These are phyloP conservation scores for Hemicentrotus pulcherrimus DNA, from an alignment of 35 echinoderm and acorn worm genomes.

Conservation along the genomic window DNA sequence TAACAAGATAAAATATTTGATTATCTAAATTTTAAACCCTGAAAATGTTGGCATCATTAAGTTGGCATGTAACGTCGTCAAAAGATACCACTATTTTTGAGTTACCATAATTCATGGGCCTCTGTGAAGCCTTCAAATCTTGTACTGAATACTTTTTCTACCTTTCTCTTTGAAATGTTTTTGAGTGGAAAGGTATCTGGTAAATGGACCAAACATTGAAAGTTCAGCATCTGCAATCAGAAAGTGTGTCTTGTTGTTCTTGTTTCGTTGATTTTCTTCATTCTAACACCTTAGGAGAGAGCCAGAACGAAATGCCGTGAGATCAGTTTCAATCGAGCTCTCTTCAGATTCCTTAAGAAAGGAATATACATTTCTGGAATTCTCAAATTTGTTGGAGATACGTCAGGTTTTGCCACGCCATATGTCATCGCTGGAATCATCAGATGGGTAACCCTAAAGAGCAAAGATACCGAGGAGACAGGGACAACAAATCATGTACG, in stretches of 20 bases:
- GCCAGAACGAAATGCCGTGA: slow-evolving; percentile 38
- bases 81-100: no score
- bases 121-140: no score
- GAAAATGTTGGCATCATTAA: no score
- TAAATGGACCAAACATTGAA: no score
- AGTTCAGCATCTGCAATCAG: no score
- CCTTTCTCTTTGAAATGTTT: no score
- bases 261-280: background rate
- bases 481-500: background rate
- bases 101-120: no score
- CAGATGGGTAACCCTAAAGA: slow-evolving; percentile 48
- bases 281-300: slow-evolving; percentile 49
- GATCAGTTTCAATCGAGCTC: slow-evolving; percentile 72
- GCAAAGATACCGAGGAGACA: background rate
- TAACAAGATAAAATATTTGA: no score
- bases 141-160: no score
- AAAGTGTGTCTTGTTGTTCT: background rate
- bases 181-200: no score
- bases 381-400: slow-evolving; percentile 82
- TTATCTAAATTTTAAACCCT: no score
- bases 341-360: slow-evolving; percentile 49
- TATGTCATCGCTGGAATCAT: slow-evolving; percentile 62
- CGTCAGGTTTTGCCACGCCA: slow-evolving; percentile 77
- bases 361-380: slow-evolving; percentile 61
- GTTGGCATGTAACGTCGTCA: no score